Base-by-base conservation (phyloP, 1,140 invertebrate genomes). In the Lepidotrigona ventralis region DNA sequence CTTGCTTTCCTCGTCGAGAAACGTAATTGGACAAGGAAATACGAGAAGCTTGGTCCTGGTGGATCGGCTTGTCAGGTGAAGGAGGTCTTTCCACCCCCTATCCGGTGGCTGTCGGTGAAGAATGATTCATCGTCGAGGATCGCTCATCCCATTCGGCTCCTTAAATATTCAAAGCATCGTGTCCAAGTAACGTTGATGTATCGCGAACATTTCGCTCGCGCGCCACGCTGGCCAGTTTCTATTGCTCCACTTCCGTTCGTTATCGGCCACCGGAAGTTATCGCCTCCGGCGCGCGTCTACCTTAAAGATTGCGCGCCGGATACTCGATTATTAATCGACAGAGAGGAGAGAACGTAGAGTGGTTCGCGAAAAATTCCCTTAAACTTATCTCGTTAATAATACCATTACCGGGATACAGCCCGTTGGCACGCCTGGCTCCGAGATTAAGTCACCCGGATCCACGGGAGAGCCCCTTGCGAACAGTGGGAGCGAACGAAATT, bases 21-120 rank as follows among this genome's bases (percentile, higher is more conserved):
- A 89, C 74, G 83, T 89, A 90, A 89, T 88, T 89, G 88, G 86
- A 88, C 86, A 89, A 76, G 85, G 86, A 89, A 90, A 89, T 90
- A 88, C 86, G 88, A 90, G 88, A 83, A 88, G 74, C 80, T 77
- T 63, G 73, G 66, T 80, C 70, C 39, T 46, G 8, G 58, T 74
- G 86, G 70, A 83, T 80, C 82, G 56, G 33, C 75, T 80, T 70
- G 71, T 64, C 81, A 74, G 84, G 74, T 81, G 73, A 63, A 84
- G 70, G 71, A 84, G n/a, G 17, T 54, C 73, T 70, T 77, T 79
- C 77, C 75, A 46, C 72, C 74, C 53, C 60, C 29, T 74, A 51
- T 72, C 39, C 68, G 58, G 56, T 68, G 76, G 70, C 79, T 72
- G 86, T 83, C 79, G 66, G 85, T 11, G 39, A 87, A 89, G 89